phyloP scores from a whole-genome alignment of 2,113 vertebrate genomes.

The Cettia cetti region DNA sequence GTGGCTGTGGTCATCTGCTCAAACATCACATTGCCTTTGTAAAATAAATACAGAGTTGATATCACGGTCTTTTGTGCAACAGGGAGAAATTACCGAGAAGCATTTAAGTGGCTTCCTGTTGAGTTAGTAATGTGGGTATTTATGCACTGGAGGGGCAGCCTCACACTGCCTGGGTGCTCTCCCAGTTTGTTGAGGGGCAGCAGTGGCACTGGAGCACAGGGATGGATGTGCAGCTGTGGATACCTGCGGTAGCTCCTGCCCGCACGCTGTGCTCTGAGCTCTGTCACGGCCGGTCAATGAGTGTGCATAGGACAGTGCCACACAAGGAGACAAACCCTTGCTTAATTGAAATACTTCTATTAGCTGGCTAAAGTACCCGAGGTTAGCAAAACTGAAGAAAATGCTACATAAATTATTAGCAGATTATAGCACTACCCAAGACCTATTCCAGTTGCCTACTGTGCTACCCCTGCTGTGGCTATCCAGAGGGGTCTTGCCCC shows the following conservation, averaged over 20 bases:
- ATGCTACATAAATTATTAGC: background rate
- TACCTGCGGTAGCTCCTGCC: background rate
- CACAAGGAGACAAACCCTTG: background rate
- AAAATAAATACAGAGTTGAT: background rate
- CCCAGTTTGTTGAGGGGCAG: background rate
- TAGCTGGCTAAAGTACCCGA: background rate
- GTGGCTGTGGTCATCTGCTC: background rate
- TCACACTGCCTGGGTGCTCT: background rate
- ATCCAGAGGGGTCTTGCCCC: background rate
- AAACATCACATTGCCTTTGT: background rate
- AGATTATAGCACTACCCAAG: background rate
- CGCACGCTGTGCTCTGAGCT: accelerated
- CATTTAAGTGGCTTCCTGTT: background rate
- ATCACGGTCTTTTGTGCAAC: background rate
- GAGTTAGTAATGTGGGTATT: background rate
- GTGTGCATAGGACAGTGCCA: accelerated
- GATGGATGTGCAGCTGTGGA: background rate
- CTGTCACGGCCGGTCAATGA: accelerated
- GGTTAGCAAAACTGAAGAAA: background rate
- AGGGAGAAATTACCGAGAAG: background rate
- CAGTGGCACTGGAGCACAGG: accelerated
- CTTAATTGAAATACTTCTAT: background rate
- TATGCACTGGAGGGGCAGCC: background rate
- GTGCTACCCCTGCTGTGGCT: accelerated
- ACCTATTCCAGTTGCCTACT: background rate